Percentiles rank a stretch among this genome's conserved stretches.
phyloP scores from a whole-genome alignment of 2,797 vertebrate genomes.

The Avahi laniger region DNA sequence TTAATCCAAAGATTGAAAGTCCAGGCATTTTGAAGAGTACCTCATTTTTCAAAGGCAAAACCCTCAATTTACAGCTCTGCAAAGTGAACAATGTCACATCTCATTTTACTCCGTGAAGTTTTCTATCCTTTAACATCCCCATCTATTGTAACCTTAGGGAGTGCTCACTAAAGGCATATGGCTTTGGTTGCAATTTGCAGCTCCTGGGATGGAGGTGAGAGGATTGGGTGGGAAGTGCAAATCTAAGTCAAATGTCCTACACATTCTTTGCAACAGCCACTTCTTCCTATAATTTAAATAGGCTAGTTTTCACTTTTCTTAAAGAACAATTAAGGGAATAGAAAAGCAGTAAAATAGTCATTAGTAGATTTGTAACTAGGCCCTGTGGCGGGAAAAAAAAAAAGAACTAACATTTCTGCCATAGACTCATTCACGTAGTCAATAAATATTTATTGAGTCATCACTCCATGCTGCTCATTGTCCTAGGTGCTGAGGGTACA shows the following conservation, averaged over 20 bases:
- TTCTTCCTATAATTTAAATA: slow-evolving; percentile 3
- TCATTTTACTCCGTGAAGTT: not conserved
- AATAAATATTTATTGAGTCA: not conserved
- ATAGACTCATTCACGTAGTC: not conserved
- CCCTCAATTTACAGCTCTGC: not conserved
- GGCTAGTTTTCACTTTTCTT: not conserved
- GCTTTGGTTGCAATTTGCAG: not conserved
- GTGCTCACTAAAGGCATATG: not conserved
- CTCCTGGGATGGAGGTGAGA: not conserved
- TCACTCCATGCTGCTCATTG: not conserved
- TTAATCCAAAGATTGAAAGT: not conserved
- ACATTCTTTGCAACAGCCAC: not conserved
- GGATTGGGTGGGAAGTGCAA: not conserved
- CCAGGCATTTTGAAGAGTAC: not conserved
- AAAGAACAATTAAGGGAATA: not conserved
- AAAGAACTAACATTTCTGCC: not conserved
- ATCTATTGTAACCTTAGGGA: not conserved
- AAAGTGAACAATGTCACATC: not conserved
- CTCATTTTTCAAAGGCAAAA: slow-evolving; percentile 6
- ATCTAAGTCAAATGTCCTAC: not conserved
- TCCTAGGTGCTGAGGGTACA: not conserved
- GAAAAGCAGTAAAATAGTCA: not conserved
- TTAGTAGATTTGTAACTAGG: not conserved
- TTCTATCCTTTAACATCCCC: not conserved
- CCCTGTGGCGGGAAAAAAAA: not conserved